Conservation (phyloP, 2,113 vertebrate genomes). For the Vidua chalybeata region DNA sequence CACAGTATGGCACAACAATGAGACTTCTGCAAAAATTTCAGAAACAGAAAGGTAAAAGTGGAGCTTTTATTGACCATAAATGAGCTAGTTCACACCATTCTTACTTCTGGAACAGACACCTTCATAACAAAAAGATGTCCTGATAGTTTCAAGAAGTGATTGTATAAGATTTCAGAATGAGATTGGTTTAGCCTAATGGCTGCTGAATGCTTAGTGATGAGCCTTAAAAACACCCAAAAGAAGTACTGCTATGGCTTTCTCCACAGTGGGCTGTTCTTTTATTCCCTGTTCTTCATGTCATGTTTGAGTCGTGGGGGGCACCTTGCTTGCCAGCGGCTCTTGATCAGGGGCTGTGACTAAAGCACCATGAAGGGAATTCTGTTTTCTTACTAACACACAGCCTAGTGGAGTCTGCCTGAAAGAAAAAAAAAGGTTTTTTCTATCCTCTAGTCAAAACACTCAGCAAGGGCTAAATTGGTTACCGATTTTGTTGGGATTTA, state of each 20-base stretch:
- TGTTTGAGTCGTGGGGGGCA: not conserved
- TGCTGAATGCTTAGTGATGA: not conserved
- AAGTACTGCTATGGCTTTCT: not conserved
- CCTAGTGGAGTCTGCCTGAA: not conserved
- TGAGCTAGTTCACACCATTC: not conserved
- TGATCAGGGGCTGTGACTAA: not conserved
- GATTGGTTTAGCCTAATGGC: not conserved
- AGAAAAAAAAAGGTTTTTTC: not conserved
- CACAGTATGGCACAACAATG: not conserved
- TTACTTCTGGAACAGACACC: not conserved
- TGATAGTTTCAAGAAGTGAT: not conserved
- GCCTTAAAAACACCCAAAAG: not conserved
- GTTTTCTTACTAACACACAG: not conserved
- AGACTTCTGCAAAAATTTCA: not conserved
- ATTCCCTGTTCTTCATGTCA: not conserved
- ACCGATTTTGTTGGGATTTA: constrained; percentile 24
- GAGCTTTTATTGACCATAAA: not conserved
- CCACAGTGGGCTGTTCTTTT: not conserved
- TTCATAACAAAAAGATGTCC: not conserved
- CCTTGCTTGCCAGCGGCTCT: not conserved
- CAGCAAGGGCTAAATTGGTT: constrained; percentile 31
- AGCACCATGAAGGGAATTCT: not conserved
- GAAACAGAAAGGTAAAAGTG: not conserved
- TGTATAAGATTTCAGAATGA: not conserved
- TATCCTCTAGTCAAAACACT: constrained; percentile 7